Evolutionary conservation across 2,113 vertebrate species (phyloP), one percentile per base, ranked within the genome.

Genomic region (Athene cunicularia): DNA sequence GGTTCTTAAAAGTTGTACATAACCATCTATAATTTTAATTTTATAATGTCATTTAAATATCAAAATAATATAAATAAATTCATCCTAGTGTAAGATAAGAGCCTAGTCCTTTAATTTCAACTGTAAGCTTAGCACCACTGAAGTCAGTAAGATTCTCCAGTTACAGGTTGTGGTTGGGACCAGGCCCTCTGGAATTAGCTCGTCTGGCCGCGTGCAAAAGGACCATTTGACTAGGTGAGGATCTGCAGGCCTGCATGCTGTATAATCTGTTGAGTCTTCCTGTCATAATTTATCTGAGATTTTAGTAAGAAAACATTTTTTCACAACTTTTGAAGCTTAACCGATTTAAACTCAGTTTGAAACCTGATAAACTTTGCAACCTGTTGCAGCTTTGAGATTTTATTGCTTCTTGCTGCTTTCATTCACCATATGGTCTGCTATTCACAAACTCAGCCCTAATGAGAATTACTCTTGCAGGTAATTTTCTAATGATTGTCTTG

Each of bases 401-500:
- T 95, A 97, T 95, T 96, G 95, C 97, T 98, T 97, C 96, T 98
- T 87, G 80, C 89, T 79, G 88, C 96, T 98, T 97, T 97, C 92
- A 95, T 96, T 92, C 95, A 97, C 98, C 98, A 98, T 98, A 99
- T 99, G 98, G 97, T 97, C 93, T 93, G 94, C 93, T 97, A 98
- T 98, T 98, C 98, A 98, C 75, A 90, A 93, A 91, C 93, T 85
- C 50, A 96, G 90, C 97, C 96, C 98, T 98, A 97, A 97, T 97
- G 98, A 98, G 98, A 98, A 98, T 99, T 98, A 97, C 94, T 97
- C 98, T 98, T 98, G 98, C 98, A 98, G 98, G 98, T 99, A 99
- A 99, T 99, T 98, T 99, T 98, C 98, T 98, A 98, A 98, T 98
- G 98, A 98, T 98, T 98, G 97, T 98, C 98, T 98, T 98, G 98